Evolutionary conservation across 2,113 vertebrate genomes (phyloP), one percentile per base, ranked within the genome.

Genomic region (Calidris pygmaea): DNA sequence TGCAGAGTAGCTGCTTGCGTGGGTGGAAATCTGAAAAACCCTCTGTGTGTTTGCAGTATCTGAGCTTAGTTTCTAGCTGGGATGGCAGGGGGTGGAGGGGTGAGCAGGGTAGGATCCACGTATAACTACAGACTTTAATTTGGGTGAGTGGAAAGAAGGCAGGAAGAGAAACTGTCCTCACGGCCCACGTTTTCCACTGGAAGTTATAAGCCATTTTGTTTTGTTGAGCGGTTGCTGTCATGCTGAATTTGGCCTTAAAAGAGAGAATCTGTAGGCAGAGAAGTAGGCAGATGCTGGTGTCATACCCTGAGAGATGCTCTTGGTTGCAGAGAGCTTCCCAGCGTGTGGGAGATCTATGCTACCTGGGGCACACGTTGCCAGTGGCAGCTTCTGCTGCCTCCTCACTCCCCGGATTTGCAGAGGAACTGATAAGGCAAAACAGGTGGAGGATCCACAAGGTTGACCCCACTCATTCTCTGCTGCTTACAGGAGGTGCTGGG

Each of bases 1-100:
- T 91, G 70, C 86, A 6, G 56, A 62, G 48, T 37, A 80, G 75
- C 67, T 88, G 70, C 89, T 87, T 7, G 24, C 0, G 76, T 91
- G 93, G 93, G 80, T 89, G 91, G 94, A 85, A 91, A 72, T 59
- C 56, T 87, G 70, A 84, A 86, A 87, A 95, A 60, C 34, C 27
- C 53, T 87, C 39, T 13, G 11, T 63, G 43, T 50, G 26, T 53
- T 75, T 75, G 65, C 56, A 90, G 53, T 48, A 52, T 77, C 60
- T n/a, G 79, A 90, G 60, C 55, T 92, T 23, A 78, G 79, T 90
- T 94, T 88, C 35, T 83, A 55, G 73, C 3, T 8, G 35, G 50
- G 35, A 56, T 24, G 18, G 37, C 21, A 43, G 12, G 4, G 13
- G 30, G 21, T 7, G 34, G 41, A 59, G 24, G 62, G 39, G 5